Conservation (phyloP, 2,888 invertebrate genomes). For the Leptopilina drosophilae region DNA sequence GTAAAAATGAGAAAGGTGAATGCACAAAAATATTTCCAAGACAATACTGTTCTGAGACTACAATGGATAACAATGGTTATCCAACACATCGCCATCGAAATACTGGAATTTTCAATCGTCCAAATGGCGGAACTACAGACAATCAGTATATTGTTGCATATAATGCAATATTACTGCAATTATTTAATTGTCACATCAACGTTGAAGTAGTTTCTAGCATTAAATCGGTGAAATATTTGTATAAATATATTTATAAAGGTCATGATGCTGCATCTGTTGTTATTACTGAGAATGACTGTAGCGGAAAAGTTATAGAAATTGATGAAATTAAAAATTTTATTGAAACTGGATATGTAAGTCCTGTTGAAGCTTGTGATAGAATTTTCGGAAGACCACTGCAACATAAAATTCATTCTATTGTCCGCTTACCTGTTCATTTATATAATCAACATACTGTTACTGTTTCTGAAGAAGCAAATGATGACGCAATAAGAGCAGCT, state of each 20-base stretch:
- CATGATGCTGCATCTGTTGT: background rate
- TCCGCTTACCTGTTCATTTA: slow-evolving; percentile 46
- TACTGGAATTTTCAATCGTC: slow-evolving; percentile 50
- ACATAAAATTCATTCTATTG: slow-evolving; percentile 50
- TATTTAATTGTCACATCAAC: slow-evolving; percentile 64
- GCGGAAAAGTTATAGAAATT: background rate
- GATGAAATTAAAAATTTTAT: slow-evolving; percentile 55
- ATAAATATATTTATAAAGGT: too few species aligned
- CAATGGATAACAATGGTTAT: too few species aligned
- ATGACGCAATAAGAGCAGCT: too few species aligned
- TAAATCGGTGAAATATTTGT: too few species aligned
- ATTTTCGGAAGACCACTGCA: slow-evolving; percentile 51
- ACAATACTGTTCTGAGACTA: too few species aligned
- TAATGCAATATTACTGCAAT: slow-evolving; percentile 49
- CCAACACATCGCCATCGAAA: slow-evolving; percentile 55
- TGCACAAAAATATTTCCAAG: slow-evolving; percentile 62
- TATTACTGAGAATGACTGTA: slow-evolving; percentile 41
- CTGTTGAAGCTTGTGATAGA: slow-evolving; percentile 53
- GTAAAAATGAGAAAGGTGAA: slow-evolving; percentile 49
- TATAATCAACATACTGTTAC: slow-evolving; percentile 45
- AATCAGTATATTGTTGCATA: slow-evolving; percentile 70
- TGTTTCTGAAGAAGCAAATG: background rate
- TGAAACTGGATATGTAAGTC: slow-evolving; percentile 53
- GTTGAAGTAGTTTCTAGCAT: slow-evolving; percentile 52
- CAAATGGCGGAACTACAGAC: slow-evolving; percentile 58